These are phyloP conservation scores for Antheraea assamensis DNA, from an alignment of 2,888 invertebrate genomes.

Conservation along the genomic window DNA sequence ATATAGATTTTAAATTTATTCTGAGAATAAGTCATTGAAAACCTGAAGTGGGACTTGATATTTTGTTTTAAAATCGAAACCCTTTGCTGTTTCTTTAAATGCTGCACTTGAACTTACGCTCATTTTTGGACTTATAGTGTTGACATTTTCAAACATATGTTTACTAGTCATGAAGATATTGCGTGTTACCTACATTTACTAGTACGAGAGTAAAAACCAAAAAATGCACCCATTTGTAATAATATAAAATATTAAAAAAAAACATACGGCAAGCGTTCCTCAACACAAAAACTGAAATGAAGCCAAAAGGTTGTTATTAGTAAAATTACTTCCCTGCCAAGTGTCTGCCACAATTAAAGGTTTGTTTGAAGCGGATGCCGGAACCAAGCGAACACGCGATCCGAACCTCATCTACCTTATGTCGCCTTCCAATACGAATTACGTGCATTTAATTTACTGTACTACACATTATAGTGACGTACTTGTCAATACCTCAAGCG, in stretches of 20 bases:
- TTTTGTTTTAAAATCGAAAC: too few relatives aligned
- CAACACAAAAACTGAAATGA: constrained; percentile 37
- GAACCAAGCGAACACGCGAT: constrained; percentile 77
- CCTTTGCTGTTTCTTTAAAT: too few relatives aligned
- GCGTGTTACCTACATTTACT: neutral
- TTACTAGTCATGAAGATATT: too few relatives aligned
- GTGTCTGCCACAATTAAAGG: constrained; percentile 64
- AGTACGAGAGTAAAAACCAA: neutral
- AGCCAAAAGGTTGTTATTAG: constrained; percentile 55
- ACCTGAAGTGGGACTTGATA: too few relatives aligned
- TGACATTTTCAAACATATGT: too few relatives aligned
- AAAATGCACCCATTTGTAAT: neutral
- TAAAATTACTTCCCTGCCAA: constrained; percentile 63
- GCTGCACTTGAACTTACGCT: too few relatives aligned
- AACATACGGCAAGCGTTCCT: constrained; percentile 55
- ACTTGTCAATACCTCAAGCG: neutral
- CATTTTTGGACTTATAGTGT: too few relatives aligned
- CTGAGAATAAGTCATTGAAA: too few relatives aligned
- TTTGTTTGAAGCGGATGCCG: constrained; percentile 66
- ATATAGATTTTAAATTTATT: too few relatives aligned
- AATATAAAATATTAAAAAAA: constrained; percentile 19
- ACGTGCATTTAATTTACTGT: neutral
- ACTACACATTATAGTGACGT: neutral
- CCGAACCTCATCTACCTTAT: constrained; percentile 66
- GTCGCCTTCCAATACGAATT: constrained; percentile 39